Evolutionary conservation across 2,797 vertebrate species (phyloP).

Genomic region (Geotrypetes seraphini): DNA sequence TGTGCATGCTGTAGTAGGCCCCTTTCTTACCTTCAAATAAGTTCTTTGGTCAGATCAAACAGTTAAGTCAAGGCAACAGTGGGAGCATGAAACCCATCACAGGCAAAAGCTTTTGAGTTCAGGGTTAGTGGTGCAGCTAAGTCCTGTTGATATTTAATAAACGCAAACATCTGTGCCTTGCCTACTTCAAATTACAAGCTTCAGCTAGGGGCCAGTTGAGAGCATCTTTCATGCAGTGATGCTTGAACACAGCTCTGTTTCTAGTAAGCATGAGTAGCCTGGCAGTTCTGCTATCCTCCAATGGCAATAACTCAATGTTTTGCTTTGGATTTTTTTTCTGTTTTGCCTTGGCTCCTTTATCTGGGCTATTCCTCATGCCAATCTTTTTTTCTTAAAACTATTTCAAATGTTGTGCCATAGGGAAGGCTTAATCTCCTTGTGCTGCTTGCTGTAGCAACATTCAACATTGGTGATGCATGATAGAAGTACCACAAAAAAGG

Average conservation of each 20-base stretch:
- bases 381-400: too few relatives aligned
- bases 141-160: slow-evolving; percentile 41
- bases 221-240: slow-evolving; percentile 10
- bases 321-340: slow-evolving; percentile 34
- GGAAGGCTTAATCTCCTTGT: too few relatives aligned
- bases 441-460: too few relatives aligned
- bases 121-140: slow-evolving; percentile 10
- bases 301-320: slow-evolving; percentile 18
- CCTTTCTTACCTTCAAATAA: neutral
- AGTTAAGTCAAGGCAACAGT: slow-evolving; percentile 5
- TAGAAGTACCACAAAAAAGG: too few relatives aligned
- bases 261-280: slow-evolving; percentile 25
- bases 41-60: neutral
- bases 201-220: slow-evolving; percentile 19
- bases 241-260: slow-evolving; percentile 27
- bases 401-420: too few relatives aligned
- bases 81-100: slow-evolving; percentile 7
- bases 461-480: too few relatives aligned
- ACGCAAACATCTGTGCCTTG: slow-evolving; percentile 35
- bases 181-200: slow-evolving; percentile 28
- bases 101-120: slow-evolving; percentile 3
- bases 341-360: slow-evolving; percentile 30
- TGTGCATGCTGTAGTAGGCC: neutral
- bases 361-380: too few relatives aligned
- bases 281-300: slow-evolving; percentile 29